These are phyloP conservation scores for Balanococcus diminutus DNA, from an alignment of 2,888 invertebrate genomes.

Conservation along the genomic window DNA sequence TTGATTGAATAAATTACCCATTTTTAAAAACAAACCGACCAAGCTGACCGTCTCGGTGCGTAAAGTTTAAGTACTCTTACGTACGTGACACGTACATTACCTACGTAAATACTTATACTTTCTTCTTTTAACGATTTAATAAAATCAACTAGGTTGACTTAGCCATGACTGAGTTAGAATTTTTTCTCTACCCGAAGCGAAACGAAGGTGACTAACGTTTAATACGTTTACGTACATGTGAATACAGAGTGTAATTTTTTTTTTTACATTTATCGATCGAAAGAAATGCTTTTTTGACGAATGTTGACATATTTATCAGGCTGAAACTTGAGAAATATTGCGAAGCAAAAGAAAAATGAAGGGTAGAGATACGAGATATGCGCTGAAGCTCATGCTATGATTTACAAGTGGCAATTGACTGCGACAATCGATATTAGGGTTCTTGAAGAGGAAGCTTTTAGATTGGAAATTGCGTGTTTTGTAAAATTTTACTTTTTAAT, in stretches of 20 bases:
- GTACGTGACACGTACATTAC: too few relatives aligned
- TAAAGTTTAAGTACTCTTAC: not conserved
- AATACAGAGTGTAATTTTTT: not conserved
- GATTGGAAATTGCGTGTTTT: constrained; percentile 14
- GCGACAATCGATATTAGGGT: not conserved
- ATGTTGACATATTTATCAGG: not conserved
- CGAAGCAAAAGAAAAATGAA: not conserved
- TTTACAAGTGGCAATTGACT: constrained; percentile 28
- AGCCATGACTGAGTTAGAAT: not conserved
- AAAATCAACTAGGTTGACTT: not conserved
- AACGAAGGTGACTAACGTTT: not conserved
- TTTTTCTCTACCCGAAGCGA: not conserved
- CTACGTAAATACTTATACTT: too few relatives aligned
- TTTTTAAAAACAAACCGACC: not conserved
- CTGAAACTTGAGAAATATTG: constrained; percentile 13
- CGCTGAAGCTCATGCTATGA: too few relatives aligned
- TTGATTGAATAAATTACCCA: not conserved
- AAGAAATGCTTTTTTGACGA: not conserved
- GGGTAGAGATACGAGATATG: not conserved
- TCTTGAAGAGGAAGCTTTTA: not conserved
- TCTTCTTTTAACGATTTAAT: constrained; percentile 12
- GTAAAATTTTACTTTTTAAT: not conserved
- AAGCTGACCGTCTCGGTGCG: not conserved
- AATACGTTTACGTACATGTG: not conserved
- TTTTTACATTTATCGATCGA: not conserved